A percentile compares a stretch with the other conserved stretches of the same genome.
phyloP scores from a whole-genome alignment of 1,140 invertebrate species.

The Homalodisca vitripennis region DNA sequence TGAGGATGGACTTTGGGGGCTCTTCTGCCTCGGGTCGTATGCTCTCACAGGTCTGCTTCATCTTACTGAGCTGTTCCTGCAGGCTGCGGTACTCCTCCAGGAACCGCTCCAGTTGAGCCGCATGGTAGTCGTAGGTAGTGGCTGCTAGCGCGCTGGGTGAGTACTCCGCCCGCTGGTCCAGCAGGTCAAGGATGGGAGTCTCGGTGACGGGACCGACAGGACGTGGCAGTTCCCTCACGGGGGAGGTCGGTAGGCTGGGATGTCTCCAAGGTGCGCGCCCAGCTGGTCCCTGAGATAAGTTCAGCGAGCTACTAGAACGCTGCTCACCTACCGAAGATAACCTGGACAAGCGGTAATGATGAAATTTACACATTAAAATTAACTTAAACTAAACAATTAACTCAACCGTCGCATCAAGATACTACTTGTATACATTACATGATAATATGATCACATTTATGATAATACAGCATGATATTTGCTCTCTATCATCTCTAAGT shows the following conservation, averaged over 20 bases:
- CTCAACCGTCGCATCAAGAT: no score
- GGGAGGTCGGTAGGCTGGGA: constrained; percentile 47
- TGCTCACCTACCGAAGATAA: constrained; percentile 28
- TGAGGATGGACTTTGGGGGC: constrained; percentile 55
- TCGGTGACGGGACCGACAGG: constrained; percentile 22
- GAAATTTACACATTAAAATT: no score
- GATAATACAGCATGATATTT: no score
- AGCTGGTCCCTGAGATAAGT: constrained; percentile 29
- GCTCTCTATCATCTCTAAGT: no score
- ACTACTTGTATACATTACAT: no score
- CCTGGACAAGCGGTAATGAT: no score
- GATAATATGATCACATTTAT: no score
- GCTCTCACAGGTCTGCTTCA: constrained; percentile 69
- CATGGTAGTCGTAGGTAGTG: constrained; percentile 68
- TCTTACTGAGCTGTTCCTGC: constrained; percentile 70
- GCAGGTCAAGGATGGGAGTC: constrained; percentile 40
- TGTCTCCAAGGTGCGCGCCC: constrained; percentile 28
- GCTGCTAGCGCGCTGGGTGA: constrained; percentile 34
- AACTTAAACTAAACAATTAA: no score
- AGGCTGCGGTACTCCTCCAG: constrained; percentile 72
- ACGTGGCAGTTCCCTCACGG: constrained; percentile 37
- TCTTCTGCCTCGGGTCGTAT: constrained; percentile 44
- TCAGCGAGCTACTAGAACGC: constrained; percentile 38
- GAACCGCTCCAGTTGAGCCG: constrained; percentile 70
- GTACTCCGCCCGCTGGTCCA: constrained; percentile 25